Percentiles rank a stretch among this genome's conserved stretches.
Evolutionary conservation across 1,140 invertebrate genomes (phyloP).

Genomic region (Musca domestica): DNA sequence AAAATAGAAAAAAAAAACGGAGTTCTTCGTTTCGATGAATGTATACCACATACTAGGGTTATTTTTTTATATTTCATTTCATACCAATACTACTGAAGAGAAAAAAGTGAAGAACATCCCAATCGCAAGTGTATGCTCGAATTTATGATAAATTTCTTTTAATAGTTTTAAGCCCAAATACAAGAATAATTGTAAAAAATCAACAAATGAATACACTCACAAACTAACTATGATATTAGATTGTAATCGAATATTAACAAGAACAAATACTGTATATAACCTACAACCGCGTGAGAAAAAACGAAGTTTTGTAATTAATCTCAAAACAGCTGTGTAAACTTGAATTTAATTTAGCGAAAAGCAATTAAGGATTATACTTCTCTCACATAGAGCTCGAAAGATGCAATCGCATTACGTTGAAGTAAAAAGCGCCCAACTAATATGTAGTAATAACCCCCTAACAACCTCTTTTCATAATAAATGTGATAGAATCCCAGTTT

Average conservation of each 20-base stretch:
- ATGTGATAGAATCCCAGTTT: slow-evolving; percentile 25
- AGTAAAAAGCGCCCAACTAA: too few relatives aligned
- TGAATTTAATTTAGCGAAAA: not conserved
- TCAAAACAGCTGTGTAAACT: not conserved
- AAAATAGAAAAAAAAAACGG: too few relatives aligned
- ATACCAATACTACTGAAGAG: too few relatives aligned
- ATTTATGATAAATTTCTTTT: too few relatives aligned
- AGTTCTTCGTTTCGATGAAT: too few relatives aligned
- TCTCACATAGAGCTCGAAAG: not conserved
- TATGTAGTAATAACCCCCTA: not conserved
- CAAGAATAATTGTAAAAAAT: slow-evolving; percentile 49
- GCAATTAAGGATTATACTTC: not conserved
- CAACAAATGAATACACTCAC: slow-evolving; percentile 47
- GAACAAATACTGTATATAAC: slow-evolving; percentile 15
- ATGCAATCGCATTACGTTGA: too few relatives aligned
- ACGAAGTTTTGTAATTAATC: not conserved
- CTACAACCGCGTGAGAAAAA: not conserved
- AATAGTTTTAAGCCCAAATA: slow-evolving; percentile 9
- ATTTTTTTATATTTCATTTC: too few relatives aligned
- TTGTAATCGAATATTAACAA: slow-evolving; percentile 17
- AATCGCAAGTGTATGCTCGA: too few relatives aligned
- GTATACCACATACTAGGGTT: too few relatives aligned
- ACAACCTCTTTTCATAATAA: slow-evolving; percentile 31
- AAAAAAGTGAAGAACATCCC: too few relatives aligned
- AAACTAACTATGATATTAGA: slow-evolving; percentile 54